These are phyloP conservation scores for Pimephales promelas DNA, from an alignment of 2,113 vertebrate genomes.

Conservation along the genomic window DNA sequence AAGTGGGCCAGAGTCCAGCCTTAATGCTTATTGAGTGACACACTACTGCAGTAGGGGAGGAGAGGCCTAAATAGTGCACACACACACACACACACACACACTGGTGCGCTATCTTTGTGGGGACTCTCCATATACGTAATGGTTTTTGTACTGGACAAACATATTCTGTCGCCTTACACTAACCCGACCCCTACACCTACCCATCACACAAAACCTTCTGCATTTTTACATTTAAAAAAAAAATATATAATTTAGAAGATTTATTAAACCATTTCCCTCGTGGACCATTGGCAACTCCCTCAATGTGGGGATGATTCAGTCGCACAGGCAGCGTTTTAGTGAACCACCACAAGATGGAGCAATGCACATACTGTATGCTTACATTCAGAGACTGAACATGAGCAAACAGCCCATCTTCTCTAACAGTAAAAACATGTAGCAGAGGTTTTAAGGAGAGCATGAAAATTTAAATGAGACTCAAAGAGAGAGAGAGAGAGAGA, in stretches of 20 bases:
- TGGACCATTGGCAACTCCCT: no score
- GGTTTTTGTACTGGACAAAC: no score
- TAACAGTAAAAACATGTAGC: no score
- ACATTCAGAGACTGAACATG: neutral
- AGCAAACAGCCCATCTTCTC: neutral
- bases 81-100: neutral
- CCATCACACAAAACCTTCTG: no score
- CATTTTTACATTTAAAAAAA: no score
- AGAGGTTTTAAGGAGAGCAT: no score
- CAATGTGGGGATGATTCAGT: neutral
- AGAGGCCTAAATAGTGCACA: neutral
- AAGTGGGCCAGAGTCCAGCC: slow-evolving; percentile 29
- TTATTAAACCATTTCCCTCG: no score
- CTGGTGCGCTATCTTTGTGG: no score
- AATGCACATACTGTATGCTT: neutral
- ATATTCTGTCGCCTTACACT: no score
- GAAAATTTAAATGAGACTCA: neutral
- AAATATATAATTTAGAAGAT: no score
- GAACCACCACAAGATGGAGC: slow-evolving; percentile 41
- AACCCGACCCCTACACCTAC: no score
- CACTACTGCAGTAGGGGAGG: neutral
- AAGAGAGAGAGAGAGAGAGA: neutral
- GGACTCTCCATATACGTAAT: no score
- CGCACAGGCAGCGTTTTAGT: slow-evolving; percentile 59
- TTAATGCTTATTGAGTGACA: slow-evolving; percentile 30